Base-by-base conservation (phyloP, 2,888 invertebrate species). In the Heliconius sara region DNA sequence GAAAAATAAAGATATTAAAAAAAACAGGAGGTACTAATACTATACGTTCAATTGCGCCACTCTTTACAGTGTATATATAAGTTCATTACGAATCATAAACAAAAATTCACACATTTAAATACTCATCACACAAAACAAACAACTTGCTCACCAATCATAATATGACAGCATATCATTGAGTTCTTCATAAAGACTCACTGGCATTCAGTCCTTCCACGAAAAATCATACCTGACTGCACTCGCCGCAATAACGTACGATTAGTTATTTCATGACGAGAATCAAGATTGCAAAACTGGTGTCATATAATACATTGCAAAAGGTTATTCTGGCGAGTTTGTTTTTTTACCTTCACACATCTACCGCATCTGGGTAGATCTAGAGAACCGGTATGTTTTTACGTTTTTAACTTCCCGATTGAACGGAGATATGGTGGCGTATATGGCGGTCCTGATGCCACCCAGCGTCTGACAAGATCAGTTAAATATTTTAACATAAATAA, bases 181-280 rank as follows among this genome's bases (percentile, higher is more conserved):
- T 76, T 74, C 22, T 74, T 13, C 47, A 67, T 76, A 72, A 34
- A 66, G 68, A 71, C 70, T 66, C 71, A 12, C 30, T 43, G 67
- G 60, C 67, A 79, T 73, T 78, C 30, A 68, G 60, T 79, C 78
- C 63, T 79, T 79, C 78, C 74, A 68, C 67, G 78, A 79, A 75
- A 75, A 75, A 68, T 16, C 47, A 25, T 73, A 78, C 73, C 67
- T 78, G 78, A 78, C 47, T 57, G 66, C n/a, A 74, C 60, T 57
- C 74, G n/a, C n/a, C 34, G 74, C 34, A 39, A 39, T 19, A 60
- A 74, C 63, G 52, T 39, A 34, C 74, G 72, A 73, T 57, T 73
- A 73, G 57, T 73, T 57, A 70, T 70, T 70, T 70, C 70, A 43
- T 70, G 70, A 27, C 43, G 70, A 70, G 70, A 70, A 70, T 70